Percentiles rank a stretch among this genome's conserved stretches.
Evolutionary conservation across 2,888 invertebrate genomes (phyloP).

Genomic region (Cryptosula pallasiana): DNA sequence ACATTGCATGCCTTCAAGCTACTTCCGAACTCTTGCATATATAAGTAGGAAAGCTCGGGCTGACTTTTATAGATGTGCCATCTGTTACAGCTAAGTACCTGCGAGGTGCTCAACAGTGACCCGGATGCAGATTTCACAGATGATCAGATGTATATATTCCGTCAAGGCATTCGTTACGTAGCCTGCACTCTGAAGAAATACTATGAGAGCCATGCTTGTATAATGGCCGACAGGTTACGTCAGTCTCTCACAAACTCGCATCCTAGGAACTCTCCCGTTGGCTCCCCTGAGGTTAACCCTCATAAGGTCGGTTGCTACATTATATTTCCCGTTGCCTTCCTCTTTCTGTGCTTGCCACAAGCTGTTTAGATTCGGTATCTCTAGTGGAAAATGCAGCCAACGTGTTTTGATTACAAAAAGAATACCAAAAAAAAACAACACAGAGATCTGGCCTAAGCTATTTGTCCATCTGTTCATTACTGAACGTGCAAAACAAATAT

Average conservation of each 20-base stretch:
- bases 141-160: constrained; percentile 81
- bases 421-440: too few species aligned
- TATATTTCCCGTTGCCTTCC: too few species aligned
- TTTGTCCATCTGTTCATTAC: too few species aligned
- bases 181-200: constrained; percentile 83
- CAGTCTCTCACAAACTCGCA: constrained; percentile 43
- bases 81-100: constrained; percentile 67
- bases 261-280: constrained; percentile 58
- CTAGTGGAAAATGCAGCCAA: too few species aligned
- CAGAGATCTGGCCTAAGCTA: too few species aligned
- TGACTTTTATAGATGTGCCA: too few species aligned
- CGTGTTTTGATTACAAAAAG: background rate
- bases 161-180: constrained; percentile 85
- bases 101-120: constrained; percentile 71
- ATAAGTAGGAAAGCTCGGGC: too few species aligned
- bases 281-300: constrained; percentile 49
- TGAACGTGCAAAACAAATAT: too few species aligned
- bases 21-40: too few species aligned
- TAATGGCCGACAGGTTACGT: constrained; percentile 67
- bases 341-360: too few species aligned
- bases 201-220: constrained; percentile 80
- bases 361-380: too few species aligned
- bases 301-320: constrained; percentile 54
- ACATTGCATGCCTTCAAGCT: too few species aligned
- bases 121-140: constrained; percentile 60